Percentiles rank a stretch among this genome's conserved stretches.
Evolutionary conservation across 64 coral and sea anemone genomes (phyloP).

Genomic region (Montipora cactus): DNA sequence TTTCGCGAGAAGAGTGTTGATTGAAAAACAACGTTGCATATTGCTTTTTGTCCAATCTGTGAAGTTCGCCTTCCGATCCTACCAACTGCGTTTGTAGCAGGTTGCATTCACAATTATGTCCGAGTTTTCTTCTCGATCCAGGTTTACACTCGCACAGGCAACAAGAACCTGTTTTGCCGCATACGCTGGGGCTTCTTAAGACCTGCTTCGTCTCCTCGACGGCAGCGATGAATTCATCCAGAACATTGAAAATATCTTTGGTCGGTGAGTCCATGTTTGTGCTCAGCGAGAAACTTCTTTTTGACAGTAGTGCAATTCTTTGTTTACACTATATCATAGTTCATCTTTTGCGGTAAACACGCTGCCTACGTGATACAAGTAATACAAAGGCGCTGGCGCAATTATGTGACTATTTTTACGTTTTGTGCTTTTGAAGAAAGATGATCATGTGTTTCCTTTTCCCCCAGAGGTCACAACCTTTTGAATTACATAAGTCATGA

Average conservation of each 20-base stretch:
- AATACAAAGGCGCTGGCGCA: slow-evolving; percentile 13
- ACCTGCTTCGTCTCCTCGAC: slow-evolving; percentile 94
- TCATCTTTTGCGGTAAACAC: not conserved
- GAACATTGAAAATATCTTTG: slow-evolving; percentile 88
- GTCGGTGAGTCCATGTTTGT: slow-evolving; percentile 60
- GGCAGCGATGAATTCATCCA: slow-evolving; percentile 93
- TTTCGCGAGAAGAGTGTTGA: slow-evolving; percentile 63
- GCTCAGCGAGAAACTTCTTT: not conserved
- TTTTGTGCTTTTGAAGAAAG: not conserved
- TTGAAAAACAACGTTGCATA: slow-evolving; percentile 77
- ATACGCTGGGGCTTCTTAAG: slow-evolving; percentile 81
- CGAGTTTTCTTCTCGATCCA: slow-evolving; percentile 53
- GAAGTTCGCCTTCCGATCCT: slow-evolving; percentile 47
- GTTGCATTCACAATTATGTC: slow-evolving; percentile 53
- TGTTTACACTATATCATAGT: not conserved
- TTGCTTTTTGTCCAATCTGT: slow-evolving; percentile 48
- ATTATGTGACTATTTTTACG: not conserved
- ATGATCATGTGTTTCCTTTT: not conserved
- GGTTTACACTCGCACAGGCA: slow-evolving; percentile 32
- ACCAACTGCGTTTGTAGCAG: slow-evolving; percentile 44
- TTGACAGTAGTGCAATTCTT: not conserved
- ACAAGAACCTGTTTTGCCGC: slow-evolving; percentile 65
- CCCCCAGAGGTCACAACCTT: not conserved
- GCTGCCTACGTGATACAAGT: not conserved
- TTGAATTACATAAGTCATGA: not conserved